A percentile compares a stretch with the other conserved stretches of the same genome.
Conservation (phyloP, 2,113 vertebrate genomes). For the Callipepla squamata region DNA sequence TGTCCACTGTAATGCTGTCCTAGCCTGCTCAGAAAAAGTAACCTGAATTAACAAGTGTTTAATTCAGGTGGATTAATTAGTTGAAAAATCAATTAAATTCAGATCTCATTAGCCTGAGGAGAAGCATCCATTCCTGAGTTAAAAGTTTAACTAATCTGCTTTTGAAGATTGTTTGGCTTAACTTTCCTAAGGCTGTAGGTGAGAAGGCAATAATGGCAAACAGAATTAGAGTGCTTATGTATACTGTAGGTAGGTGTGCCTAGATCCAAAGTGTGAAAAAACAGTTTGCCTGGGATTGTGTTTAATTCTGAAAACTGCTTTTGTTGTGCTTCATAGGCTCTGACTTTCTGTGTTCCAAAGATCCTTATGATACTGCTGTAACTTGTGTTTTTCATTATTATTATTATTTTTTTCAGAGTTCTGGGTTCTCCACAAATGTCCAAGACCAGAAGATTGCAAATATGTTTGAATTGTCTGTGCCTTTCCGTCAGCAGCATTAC, state of each 20-base stretch:
- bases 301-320: neutral
- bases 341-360: neutral
- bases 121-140: neutral
- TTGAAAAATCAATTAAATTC: neutral
- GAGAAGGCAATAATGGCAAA: neutral
- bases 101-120: slow-evolving; percentile 8
- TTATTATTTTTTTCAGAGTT: slow-evolving; percentile 83
- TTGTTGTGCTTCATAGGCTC: neutral
- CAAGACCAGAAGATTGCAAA: slow-evolving; percentile 99
- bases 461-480: slow-evolving; percentile 97
- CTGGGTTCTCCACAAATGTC: slow-evolving; percentile 95
- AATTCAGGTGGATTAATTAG: slow-evolving; percentile 19
- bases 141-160: slow-evolving; percentile 5
- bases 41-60: neutral
- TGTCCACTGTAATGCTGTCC: neutral
- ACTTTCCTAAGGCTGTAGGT: neutral
- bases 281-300: neutral
- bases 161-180: slow-evolving; percentile 27
- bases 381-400: neutral
- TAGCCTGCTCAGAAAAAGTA: neutral
- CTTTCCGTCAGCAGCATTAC: slow-evolving; percentile 97
- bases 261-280: neutral
- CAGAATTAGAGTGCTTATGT: neutral
- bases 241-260: neutral
- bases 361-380: neutral